Conservation (phyloP, 2,113 vertebrate genomes). For the Lonchura striata region DNA sequence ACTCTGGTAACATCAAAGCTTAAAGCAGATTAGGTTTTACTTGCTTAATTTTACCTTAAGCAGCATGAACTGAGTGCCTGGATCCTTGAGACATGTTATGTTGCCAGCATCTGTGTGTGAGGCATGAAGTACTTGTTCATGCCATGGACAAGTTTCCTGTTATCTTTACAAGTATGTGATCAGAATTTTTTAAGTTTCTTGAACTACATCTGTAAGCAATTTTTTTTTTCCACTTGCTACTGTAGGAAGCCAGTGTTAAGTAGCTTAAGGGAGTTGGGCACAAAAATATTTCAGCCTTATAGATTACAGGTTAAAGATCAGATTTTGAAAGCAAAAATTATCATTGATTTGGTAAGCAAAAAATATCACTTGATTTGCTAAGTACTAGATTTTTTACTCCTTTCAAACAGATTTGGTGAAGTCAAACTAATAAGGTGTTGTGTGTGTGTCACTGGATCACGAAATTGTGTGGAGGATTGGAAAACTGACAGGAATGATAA, state of each 20-base stretch:
- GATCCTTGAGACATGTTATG: background rate
- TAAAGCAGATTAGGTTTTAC: constrained; percentile 32
- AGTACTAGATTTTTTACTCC: background rate
- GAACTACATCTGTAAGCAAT: background rate
- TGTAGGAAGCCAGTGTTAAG: background rate
- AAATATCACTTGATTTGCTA: constrained; percentile 24
- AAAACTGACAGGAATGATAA: background rate
- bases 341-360: constrained; percentile 28
- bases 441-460: constrained; percentile 6
- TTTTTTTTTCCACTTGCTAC: constrained; percentile 18
- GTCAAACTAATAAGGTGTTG: constrained; percentile 36
- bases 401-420: constrained; percentile 29
- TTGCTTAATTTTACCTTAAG: constrained; percentile 39
- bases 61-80: background rate
- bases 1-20: constrained; percentile 12
- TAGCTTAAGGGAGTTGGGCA: background rate
- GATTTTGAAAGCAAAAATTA: constrained; percentile 54
- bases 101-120: background rate
- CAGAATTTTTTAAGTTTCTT: background rate
- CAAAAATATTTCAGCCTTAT: constrained; percentile 31
- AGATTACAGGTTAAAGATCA: constrained; percentile 18
- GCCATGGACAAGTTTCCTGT: background rate
- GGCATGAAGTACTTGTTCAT: background rate
- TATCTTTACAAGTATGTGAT: background rate
- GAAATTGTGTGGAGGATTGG: background rate